These are phyloP conservation scores for Micropoecilia bifurca DNA, from an alignment of 2,797 vertebrate genomes.

Conservation along the genomic window DNA sequence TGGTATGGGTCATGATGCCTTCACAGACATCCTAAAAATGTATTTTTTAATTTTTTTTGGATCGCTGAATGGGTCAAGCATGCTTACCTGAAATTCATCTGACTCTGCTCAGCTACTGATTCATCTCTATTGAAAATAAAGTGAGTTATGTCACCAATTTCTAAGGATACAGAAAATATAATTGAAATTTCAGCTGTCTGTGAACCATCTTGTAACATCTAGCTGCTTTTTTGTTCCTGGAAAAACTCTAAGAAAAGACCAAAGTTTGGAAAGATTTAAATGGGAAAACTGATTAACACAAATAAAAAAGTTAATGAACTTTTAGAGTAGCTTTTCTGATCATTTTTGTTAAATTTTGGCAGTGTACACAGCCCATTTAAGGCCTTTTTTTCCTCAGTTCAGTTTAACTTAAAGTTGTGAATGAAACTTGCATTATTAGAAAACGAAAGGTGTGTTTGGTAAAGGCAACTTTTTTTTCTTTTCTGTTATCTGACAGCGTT, in stretches of 20 bases:
- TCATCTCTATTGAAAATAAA: neutral
- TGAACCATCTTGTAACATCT: neutral
- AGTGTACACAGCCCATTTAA: neutral
- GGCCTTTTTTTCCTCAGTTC: slow-evolving; percentile 3
- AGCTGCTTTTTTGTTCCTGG: neutral
- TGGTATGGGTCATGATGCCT: neutral
- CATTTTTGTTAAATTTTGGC: neutral
- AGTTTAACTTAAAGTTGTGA: slow-evolving; percentile 7
- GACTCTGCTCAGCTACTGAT: neutral
- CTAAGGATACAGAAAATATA: neutral
- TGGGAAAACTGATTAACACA: neutral
- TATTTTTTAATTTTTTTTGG: neutral
- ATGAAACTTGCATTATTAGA: slow-evolving; percentile 2
- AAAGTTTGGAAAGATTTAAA: neutral
- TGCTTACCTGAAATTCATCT: neutral
- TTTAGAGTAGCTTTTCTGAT: neutral
- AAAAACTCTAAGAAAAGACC: neutral
- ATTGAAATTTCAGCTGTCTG: neutral
- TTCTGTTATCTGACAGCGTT: neutral
- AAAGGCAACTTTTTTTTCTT: slow-evolving; percentile 3
- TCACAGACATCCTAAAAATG: neutral
- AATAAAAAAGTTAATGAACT: neutral
- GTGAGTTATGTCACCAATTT: neutral
- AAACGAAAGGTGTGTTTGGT: slow-evolving; percentile 12
- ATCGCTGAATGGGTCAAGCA: neutral